Evolutionary conservation across 2,888 invertebrate species (phyloP).

Genomic region (Drosophila anomalipes): DNA sequence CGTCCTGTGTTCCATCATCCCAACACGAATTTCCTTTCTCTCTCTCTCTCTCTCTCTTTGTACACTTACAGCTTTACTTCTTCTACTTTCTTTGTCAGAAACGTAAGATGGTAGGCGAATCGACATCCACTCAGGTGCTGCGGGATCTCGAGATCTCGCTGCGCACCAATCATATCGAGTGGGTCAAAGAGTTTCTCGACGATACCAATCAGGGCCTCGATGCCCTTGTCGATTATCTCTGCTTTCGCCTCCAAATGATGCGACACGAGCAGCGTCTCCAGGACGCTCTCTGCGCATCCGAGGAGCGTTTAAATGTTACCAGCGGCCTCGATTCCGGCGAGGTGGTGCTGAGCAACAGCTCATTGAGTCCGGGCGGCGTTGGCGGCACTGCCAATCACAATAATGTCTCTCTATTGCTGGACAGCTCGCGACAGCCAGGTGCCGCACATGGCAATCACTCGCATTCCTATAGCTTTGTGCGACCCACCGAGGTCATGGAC

Average conservation of each 20-base stretch:
- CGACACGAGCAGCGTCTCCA: slow-evolving; percentile 93
- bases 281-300: slow-evolving; percentile 91
- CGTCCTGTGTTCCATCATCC: slow-evolving; percentile 35
- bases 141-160: slow-evolving; percentile 99
- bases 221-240: slow-evolving; percentile 98
- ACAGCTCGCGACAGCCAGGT: slow-evolving; percentile 60
- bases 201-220: slow-evolving; percentile 98
- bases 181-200: slow-evolving; percentile 99
- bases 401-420: slow-evolving; percentile 69
- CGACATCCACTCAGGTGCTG: slow-evolving; percentile 98
- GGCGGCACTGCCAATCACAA: slow-evolving; percentile 45
- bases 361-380: slow-evolving; percentile 77
- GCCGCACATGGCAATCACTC: slow-evolving; percentile 45
- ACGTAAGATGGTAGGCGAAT: slow-evolving; percentile 98
- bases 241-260: slow-evolving; percentile 97
- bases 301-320: slow-evolving; percentile 88
- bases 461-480: slow-evolving; percentile 83
- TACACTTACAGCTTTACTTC: slow-evolving; percentile 85
- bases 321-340: slow-evolving; percentile 66
- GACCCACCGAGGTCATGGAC: slow-evolving; percentile 88
- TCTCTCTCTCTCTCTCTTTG: slow-evolving; percentile 49
- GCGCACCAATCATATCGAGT: slow-evolving; percentile 99
- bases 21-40: slow-evolving; percentile 25
- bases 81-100: slow-evolving; percentile 91
- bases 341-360: slow-evolving; percentile 84